Conservation (phyloP, 2,888 invertebrate genomes). For the Drosophila neotestacea region DNA sequence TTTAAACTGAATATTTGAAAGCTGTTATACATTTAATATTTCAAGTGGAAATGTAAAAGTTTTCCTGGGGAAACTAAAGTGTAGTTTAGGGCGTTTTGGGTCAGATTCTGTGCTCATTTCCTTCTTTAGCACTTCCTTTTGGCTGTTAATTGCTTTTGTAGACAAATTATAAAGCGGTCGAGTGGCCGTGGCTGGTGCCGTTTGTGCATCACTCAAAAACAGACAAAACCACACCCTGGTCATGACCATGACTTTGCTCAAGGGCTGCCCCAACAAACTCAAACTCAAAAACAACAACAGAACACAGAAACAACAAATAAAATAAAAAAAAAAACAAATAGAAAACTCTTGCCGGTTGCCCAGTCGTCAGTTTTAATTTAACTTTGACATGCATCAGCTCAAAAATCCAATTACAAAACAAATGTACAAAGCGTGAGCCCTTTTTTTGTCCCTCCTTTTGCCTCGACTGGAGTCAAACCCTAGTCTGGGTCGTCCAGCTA, state of each 20-base stretch:
- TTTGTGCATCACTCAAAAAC: constrained; percentile 73
- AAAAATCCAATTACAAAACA: constrained; percentile 81
- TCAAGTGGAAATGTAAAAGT: background rate
- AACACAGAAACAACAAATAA: constrained; percentile 3
- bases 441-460: constrained; percentile 30
- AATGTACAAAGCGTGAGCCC: constrained; percentile 70
- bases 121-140: constrained; percentile 40
- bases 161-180: constrained; percentile 74
- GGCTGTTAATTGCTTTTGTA: constrained; percentile 76
- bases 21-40: background rate
- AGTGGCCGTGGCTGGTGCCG: constrained; percentile 41
- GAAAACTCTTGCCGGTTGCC: constrained; percentile 30
- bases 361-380: constrained; percentile 79
- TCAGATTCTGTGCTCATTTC: constrained; percentile 2
- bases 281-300: constrained; percentile 24
- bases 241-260: constrained; percentile 58
- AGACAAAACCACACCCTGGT: constrained; percentile 72
- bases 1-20: background rate
- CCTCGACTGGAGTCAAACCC: constrained; percentile 4
- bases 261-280: constrained; percentile 22
- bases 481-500: constrained; percentile 34
- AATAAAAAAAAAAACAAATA: constrained; percentile 30
- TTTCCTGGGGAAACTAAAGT: constrained; percentile 1
- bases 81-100: constrained; percentile 11
- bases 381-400: constrained; percentile 81